Base-by-base conservation (phyloP, 2,797 vertebrate genomes). In the Oophaga sylvatica region DNA sequence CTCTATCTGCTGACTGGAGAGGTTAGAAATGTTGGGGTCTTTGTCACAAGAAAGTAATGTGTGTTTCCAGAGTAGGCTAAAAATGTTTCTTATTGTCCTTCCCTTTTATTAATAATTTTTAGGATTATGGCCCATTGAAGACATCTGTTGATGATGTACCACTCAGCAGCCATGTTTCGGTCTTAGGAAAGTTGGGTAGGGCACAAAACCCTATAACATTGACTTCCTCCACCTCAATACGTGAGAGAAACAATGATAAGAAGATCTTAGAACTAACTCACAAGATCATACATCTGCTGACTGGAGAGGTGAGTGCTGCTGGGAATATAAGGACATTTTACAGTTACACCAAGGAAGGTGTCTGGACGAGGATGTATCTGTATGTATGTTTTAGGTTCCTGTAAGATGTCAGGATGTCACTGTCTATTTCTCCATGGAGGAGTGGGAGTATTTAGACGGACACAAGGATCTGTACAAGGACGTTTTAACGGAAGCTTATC, bases 1-100 rank as follows among this genome's bases (percentile, higher is more conserved):
- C 35, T 83, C 53, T 83, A 83, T 70, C 68, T 83, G 26, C 53
- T 83, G 53, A 71, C 81, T n/a, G 81, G 81, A 59, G 81, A 83
- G 67, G 81, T 83, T 53, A 83, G 81, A 5, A 29, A 2, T 71
- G 57, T 11, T 48, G 26, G 81, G 45, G 22, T 35, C 26, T 65
- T 15, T 59, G 59, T 63, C 9, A 16, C 29, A 62, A 48, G 20
- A 53, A 41, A 19, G 2, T 45, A 48, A 29, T 29, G 19, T 45
- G 31, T 41, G 35, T 73, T 20, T 73, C 19, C 35, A 35, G 31
- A 16, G 26, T 68, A 5, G 1, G 19, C 2, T 17, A 62, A 5
- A 13, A 15, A 35, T 22, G 17, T 35, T 35, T 8, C 10, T 63
- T 62, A 62, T 35, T 63, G 5, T 56, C 9, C 16, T 19, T 20